phyloP scores from a whole-genome alignment of 2,888 invertebrate species.

The Dendrolimus houi region DNA sequence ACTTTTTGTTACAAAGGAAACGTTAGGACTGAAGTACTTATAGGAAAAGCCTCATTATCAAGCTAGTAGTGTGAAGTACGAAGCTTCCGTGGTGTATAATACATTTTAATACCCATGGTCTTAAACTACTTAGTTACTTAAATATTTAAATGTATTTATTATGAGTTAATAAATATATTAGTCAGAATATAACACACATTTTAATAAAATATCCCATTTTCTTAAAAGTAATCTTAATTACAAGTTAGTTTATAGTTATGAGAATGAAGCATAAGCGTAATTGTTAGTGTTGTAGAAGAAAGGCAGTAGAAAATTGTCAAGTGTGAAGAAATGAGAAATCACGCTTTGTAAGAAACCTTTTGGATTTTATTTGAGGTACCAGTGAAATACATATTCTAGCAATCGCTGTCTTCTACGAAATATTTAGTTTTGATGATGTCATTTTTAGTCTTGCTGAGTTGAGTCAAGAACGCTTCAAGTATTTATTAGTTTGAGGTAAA shows the following conservation, averaged over 20 bases:
- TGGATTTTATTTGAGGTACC: slow-evolving; percentile 7
- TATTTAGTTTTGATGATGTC: no score
- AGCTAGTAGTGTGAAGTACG: not conserved
- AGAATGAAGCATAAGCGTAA: slow-evolving; percentile 25
- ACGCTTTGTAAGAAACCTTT: slow-evolving; percentile 10
- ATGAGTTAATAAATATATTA: slow-evolving; percentile 9
- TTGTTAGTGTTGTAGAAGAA: slow-evolving; percentile 13
- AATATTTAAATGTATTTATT: slow-evolving; percentile 13
- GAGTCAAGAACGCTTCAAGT: no score
- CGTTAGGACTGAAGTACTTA: not conserved
- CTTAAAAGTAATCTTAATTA: slow-evolving; percentile 6
- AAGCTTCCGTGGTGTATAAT: slow-evolving; percentile 23
- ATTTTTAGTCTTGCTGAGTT: no score
- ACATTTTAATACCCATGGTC: slow-evolving; percentile 8
- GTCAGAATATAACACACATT: slow-evolving; percentile 7
- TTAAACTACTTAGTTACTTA: slow-evolving; percentile 5
- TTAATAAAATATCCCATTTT: not conserved
- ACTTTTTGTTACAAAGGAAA: not conserved
- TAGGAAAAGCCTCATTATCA: not conserved
- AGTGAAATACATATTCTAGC: not conserved
- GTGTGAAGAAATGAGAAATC: slow-evolving; percentile 17
- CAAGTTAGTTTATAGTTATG: slow-evolving; percentile 12
- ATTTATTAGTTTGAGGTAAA: no score
- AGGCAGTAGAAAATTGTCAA: slow-evolving; percentile 2
- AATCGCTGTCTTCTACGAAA: no score